These are phyloP conservation scores for Habroteleia sp. DNA, from an alignment of 2,888 invertebrate species.

Conservation along the genomic window DNA sequence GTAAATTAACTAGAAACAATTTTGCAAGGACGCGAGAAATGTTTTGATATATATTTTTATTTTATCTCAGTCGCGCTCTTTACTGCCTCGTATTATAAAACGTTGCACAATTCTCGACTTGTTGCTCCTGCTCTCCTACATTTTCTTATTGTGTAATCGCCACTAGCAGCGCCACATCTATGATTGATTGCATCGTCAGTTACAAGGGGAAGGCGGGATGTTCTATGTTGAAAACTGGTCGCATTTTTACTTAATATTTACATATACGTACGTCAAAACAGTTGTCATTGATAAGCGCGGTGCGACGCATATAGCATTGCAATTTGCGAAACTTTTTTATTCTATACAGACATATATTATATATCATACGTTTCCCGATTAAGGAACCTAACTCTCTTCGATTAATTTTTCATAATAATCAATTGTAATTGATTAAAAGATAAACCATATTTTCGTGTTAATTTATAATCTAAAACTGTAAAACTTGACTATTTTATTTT, in stretches of 20 bases:
- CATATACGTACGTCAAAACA: slow-evolving; percentile 42
- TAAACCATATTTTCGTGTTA: no score
- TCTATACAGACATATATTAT: no score
- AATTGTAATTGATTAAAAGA: no score
- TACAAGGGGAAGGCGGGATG: slow-evolving; percentile 23
- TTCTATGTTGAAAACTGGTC: slow-evolving; percentile 30
- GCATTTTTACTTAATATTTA: slow-evolving; percentile 49
- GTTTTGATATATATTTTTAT: not conserved
- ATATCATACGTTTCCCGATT: no score
- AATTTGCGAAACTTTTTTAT: slow-evolving; percentile 21
- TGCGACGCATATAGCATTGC: slow-evolving; percentile 22
- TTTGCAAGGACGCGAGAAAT: not conserved
- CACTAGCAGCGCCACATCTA: slow-evolving; percentile 33
- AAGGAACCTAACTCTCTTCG: no score
- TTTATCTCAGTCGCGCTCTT: slow-evolving; percentile 21
- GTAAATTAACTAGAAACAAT: not conserved
- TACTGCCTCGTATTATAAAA: slow-evolving; percentile 27
- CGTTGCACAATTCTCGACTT: slow-evolving; percentile 46
- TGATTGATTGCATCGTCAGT: slow-evolving; percentile 45
- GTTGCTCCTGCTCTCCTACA: slow-evolving; percentile 32
- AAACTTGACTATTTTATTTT: no score
- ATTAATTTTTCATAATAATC: no score
- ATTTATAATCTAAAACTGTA: no score
- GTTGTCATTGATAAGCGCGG: slow-evolving; percentile 34
- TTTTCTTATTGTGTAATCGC: slow-evolving; percentile 59